Evolutionary conservation across 2,888 invertebrate genomes (phyloP).

Genomic region (Nipponacmea schrenckii): DNA sequence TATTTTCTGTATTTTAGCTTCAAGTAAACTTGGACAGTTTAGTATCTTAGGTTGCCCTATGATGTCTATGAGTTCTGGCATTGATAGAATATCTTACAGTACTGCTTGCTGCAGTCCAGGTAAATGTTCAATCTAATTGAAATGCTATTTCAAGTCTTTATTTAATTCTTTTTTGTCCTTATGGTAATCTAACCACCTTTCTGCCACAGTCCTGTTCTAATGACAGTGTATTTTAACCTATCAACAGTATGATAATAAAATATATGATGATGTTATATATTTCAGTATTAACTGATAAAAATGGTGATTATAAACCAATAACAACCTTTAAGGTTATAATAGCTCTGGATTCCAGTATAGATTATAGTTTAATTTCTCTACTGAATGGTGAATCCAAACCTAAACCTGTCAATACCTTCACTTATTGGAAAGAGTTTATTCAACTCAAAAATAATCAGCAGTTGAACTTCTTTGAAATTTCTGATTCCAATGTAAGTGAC

Average conservation of each 20-base stretch:
- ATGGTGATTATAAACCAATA: too few species aligned
- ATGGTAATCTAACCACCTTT: too few species aligned
- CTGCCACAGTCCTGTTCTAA: too few species aligned
- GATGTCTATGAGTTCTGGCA: background rate
- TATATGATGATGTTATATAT: too few species aligned
- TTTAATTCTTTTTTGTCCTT: too few species aligned
- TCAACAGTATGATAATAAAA: too few species aligned
- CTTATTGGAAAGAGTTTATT: slow-evolving; percentile 16
- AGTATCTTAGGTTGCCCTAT: background rate
- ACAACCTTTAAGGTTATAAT: slow-evolving; percentile 32
- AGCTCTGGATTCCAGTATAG: slow-evolving; percentile 24
- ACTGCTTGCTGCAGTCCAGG: too few species aligned
- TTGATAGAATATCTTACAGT: background rate
- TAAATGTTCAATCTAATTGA: too few species aligned
- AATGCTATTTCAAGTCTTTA: too few species aligned
- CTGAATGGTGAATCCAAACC: slow-evolving; percentile 13
- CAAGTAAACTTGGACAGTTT: background rate
- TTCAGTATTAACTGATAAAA: too few species aligned
- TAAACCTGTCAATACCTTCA: slow-evolving; percentile 12
- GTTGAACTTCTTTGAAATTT: slow-evolving; percentile 32
- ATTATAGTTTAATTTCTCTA: slow-evolving; percentile 22
- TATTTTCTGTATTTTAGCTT: background rate
- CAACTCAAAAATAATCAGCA: background rate
- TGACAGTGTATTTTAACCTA: too few species aligned
- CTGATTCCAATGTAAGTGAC: slow-evolving; percentile 28